Evolutionary conservation across 1,140 invertebrate genomes (phyloP).

Genomic region (Bombus difficillimus): DNA sequence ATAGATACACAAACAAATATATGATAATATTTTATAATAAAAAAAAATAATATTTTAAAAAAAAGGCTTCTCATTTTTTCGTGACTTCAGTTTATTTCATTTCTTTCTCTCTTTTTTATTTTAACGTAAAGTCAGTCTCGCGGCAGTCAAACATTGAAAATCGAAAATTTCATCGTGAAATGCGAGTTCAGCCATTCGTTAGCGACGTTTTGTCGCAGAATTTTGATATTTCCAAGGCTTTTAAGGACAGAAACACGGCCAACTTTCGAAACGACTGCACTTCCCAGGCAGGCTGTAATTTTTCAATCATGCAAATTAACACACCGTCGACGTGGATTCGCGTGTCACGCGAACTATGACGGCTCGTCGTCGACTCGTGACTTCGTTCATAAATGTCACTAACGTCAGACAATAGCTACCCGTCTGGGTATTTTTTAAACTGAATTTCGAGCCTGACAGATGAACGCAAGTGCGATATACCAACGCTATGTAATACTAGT

Average conservation of each 20-base stretch:
- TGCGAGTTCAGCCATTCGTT: neutral
- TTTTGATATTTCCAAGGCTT: slow-evolving; percentile 6
- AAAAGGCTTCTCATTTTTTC: too few species aligned
- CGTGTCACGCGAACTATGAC: slow-evolving; percentile 17
- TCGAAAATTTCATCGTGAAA: neutral
- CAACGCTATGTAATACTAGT: neutral
- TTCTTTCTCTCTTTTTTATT: too few species aligned
- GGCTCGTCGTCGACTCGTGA: slow-evolving; percentile 8
- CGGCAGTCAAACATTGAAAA: neutral
- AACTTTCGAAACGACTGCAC: neutral
- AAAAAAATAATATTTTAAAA: too few species aligned
- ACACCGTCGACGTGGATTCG: slow-evolving; percentile 11
- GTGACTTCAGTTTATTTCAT: too few species aligned
- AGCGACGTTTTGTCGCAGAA: neutral
- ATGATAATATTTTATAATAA: too few species aligned
- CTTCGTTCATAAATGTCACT: slow-evolving; percentile 47
- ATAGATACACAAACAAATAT: too few species aligned
- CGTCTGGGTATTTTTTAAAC: slow-evolving; percentile 20
- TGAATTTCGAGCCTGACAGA: slow-evolving; percentile 28
- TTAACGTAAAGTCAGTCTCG: neutral
- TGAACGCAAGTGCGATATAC: neutral
- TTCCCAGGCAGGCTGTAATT: neutral
- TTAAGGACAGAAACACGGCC: neutral
- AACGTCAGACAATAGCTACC: neutral
- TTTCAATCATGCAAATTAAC: slow-evolving; percentile 52